A percentile compares a stretch with the other conserved stretches of the same genome.
These are phyloP conservation scores for Plemyria rubiginata DNA, from an alignment of 2,888 invertebrate genomes.

Conservation along the genomic window DNA sequence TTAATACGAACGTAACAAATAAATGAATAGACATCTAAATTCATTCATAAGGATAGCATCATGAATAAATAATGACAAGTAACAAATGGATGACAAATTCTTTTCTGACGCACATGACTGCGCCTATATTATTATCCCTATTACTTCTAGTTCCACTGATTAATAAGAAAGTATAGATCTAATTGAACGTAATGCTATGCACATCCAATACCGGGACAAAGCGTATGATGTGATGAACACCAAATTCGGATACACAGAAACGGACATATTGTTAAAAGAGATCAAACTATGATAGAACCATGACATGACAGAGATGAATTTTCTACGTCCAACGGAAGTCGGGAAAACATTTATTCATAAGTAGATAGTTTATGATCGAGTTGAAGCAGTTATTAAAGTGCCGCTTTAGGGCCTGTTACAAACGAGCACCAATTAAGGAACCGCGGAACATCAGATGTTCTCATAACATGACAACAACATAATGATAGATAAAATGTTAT, in stretches of 20 bases:
- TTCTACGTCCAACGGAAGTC: not conserved
- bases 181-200: constrained; percentile 21
- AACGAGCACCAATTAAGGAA: constrained; percentile 4
- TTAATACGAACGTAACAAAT: too few relatives aligned
- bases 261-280: too few relatives aligned
- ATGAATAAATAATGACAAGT: not conserved
- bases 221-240: too few relatives aligned
- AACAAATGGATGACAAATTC: constrained; percentile 7
- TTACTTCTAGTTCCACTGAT: not conserved
- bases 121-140: not conserved
- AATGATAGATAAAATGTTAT: constrained; percentile 8
- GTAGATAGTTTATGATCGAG: constrained; percentile 8
- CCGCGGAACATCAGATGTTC: not conserved
- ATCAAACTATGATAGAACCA: too few relatives aligned
- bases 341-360: constrained; percentile 3
- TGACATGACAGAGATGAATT: not conserved
- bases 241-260: too few relatives aligned
- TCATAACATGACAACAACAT: constrained; percentile 8
- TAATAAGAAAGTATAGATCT: constrained; percentile 34
- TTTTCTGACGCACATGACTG: constrained; percentile 16
- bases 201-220: too few relatives aligned
- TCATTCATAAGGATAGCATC: not conserved
- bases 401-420: not conserved
- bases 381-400: constrained; percentile 3
- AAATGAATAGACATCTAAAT: not conserved